These are phyloP conservation scores for Syngnathus acus DNA, from an alignment of 2,797 vertebrate species.

Conservation along the genomic window DNA sequence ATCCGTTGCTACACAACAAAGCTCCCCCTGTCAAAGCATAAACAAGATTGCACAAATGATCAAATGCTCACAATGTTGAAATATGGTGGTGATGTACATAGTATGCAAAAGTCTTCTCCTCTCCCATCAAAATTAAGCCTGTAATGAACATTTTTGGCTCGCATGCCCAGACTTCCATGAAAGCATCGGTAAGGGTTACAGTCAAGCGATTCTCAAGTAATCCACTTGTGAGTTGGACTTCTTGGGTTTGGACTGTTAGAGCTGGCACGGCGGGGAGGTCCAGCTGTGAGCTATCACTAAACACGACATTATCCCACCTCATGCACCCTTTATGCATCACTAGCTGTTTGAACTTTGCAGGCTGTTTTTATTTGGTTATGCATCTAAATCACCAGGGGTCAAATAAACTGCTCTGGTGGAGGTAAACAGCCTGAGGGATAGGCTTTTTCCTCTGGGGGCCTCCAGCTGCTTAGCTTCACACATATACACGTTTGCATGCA, in stretches of 20 bases:
- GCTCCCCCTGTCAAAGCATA: conserved; percentile 69
- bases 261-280: conserved; percentile 52
- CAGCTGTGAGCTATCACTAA: conserved; percentile 66
- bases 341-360: conserved; percentile 61
- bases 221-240: conserved; percentile 28
- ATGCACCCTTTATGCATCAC: conserved; percentile 61
- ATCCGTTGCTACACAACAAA: conserved; percentile 71
- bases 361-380: conserved; percentile 69
- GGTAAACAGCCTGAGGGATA: conserved; percentile 66
- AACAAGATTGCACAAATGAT: conserved; percentile 58
- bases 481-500: conserved; percentile 14
- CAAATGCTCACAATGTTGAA: conserved; percentile 43
- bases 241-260: conserved; percentile 29
- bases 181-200: conserved; percentile 20
- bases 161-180: conserved; percentile 10
- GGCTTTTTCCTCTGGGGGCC: conserved; percentile 53
- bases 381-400: conserved; percentile 71
- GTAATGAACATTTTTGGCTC: conserved; percentile 35
- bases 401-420: conserved; percentile 68
- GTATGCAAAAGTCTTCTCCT: conserved; percentile 20
- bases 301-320: conserved; percentile 58
- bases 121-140: conserved; percentile 25
- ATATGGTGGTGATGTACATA: conserved; percentile 33
- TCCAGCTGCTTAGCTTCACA: conserved; percentile 47
- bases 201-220: conserved; percentile 31